Percentiles rank a stretch among this genome's conserved stretches.
These are phyloP conservation scores for Motacilla alba DNA, from an alignment of 2,113 vertebrate genomes.

Conservation along the genomic window DNA sequence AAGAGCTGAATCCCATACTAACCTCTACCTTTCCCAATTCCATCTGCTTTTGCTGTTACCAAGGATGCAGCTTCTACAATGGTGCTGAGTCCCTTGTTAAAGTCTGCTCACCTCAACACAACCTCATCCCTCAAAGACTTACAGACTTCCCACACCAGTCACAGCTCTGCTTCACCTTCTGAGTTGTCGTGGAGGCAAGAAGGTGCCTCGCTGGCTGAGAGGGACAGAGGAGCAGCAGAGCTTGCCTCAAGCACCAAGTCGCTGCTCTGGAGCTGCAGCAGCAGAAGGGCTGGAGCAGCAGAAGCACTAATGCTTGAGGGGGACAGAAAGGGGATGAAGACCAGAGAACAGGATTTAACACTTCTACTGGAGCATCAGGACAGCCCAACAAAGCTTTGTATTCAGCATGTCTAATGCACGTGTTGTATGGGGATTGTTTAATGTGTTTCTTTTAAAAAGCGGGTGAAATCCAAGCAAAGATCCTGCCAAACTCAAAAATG, in stretches of 20 bases:
- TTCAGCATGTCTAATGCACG: background rate
- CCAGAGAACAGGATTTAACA: background rate
- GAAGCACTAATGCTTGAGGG: background rate
- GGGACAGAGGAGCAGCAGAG: background rate
- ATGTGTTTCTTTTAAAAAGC: background rate
- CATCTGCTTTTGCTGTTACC: background rate
- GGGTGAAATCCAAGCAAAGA: background rate
- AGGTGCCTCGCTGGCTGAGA: background rate
- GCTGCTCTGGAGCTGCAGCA: background rate
- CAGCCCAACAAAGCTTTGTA: background rate
- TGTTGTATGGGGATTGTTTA: background rate
- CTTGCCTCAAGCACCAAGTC: background rate
- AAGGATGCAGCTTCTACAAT: accelerated
- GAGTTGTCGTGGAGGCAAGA: background rate
- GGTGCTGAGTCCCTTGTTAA: background rate
- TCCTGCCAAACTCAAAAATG: background rate
- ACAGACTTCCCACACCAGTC: background rate
- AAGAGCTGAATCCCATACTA: background rate
- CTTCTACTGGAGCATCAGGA: background rate
- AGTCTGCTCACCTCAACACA: background rate
- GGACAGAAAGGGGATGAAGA: background rate
- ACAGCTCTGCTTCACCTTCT: background rate
- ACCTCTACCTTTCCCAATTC: background rate
- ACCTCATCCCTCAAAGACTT: background rate
- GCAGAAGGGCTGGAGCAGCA: background rate